Evolutionary conservation across 2,113 vertebrate genomes (phyloP).

Genomic region (Amazona guildingii): DNA sequence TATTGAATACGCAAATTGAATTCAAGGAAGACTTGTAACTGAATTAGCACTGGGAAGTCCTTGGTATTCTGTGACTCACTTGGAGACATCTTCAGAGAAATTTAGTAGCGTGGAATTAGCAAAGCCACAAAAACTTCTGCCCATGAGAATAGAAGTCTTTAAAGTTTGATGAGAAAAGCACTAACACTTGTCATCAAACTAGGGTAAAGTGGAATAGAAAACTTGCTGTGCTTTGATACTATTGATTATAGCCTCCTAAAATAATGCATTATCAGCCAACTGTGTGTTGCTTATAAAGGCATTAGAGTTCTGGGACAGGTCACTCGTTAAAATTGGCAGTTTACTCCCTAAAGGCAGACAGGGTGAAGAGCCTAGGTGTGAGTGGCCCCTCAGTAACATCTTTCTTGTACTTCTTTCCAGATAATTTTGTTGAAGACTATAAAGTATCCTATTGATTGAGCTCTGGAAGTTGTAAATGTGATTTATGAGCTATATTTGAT

Average conservation of each 20-base stretch:
- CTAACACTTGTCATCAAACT: constrained; percentile 56
- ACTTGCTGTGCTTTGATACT: constrained; percentile 68
- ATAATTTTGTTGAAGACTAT: constrained; percentile 61
- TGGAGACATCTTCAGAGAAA: background rate
- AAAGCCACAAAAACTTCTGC: background rate
- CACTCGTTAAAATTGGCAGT: constrained; percentile 62
- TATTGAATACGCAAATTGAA: constrained; percentile 13
- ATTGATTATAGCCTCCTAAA: constrained; percentile 76
- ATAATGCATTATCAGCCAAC: constrained; percentile 68
- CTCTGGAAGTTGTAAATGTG: constrained; percentile 64
- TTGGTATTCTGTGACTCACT: background rate
- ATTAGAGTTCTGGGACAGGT: constrained; percentile 57
- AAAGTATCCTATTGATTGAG: constrained; percentile 73
- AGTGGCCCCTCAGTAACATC: constrained; percentile 6
- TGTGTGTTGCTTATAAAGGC: constrained; percentile 58
- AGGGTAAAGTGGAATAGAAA: constrained; percentile 63
- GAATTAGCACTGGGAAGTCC: background rate
- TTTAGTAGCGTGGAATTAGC: background rate
- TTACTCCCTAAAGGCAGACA: constrained; percentile 40
- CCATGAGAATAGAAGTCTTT: background rate
- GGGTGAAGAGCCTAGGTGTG: background rate
- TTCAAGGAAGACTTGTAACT: constrained; percentile 6
- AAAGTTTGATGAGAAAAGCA: constrained; percentile 55
- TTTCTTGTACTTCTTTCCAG: constrained; percentile 41
- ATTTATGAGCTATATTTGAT: constrained; percentile 72